These are phyloP conservation scores for Nanger granti DNA, from an alignment of 2,113 vertebrate species.

Conservation along the genomic window DNA sequence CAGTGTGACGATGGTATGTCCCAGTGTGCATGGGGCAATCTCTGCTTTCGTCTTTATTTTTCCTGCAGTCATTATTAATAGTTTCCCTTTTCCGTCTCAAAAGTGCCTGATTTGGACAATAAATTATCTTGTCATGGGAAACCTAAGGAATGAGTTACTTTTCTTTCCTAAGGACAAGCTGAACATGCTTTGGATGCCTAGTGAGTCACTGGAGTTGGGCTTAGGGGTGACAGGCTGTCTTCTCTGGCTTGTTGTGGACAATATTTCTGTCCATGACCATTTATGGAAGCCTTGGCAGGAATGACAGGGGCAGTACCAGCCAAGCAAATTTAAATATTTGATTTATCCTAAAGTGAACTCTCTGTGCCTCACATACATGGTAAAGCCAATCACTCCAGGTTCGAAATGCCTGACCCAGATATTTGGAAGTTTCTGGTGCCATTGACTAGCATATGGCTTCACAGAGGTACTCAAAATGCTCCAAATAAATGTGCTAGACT, in stretches of 20 bases:
- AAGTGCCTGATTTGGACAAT: conserved; percentile 29
- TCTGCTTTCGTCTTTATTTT: background rate
- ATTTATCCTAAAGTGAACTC: background rate
- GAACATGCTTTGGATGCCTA: background rate
- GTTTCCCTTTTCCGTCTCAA: background rate
- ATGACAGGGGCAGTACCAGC: background rate
- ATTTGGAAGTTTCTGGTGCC: background rate
- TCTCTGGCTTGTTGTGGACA: background rate
- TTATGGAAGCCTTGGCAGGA: background rate
- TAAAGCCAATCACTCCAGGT: background rate
- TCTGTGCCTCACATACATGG: background rate
- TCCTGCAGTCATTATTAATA: conserved; percentile 30
- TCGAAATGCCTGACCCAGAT: background rate
- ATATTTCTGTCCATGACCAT: background rate
- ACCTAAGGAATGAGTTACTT: background rate
- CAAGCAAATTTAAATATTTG: background rate
- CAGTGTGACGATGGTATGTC: too few species aligned
- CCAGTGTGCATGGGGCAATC: background rate
- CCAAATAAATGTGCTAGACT: background rate
- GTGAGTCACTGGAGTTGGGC: background rate
- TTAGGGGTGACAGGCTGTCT: background rate
- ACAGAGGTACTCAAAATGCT: background rate
- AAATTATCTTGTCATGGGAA: conserved; percentile 42
- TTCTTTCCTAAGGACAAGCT: conserved; percentile 28
- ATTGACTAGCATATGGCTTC: background rate